These are phyloP conservation scores for Hipposideros armiger DNA, from an alignment of 2,113 vertebrate genomes.

Conservation along the genomic window DNA sequence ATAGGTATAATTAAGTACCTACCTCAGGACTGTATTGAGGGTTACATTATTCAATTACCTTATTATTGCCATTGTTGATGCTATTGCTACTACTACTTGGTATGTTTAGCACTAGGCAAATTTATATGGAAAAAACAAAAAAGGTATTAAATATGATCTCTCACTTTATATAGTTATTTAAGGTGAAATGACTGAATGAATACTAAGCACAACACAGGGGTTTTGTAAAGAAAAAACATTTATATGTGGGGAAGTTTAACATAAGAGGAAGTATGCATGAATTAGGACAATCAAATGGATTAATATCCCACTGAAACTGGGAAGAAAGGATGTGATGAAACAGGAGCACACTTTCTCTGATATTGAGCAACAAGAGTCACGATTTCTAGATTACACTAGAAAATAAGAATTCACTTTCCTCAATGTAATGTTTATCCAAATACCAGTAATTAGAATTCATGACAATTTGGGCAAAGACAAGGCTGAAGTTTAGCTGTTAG, in stretches of 20 bases:
- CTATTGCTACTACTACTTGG: background rate
- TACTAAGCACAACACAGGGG: background rate
- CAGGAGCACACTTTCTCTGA: background rate
- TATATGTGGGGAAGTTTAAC: background rate
- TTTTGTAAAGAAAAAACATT: slow-evolving; percentile 50
- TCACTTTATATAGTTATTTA: background rate
- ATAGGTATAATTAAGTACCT: slow-evolving; percentile 14
- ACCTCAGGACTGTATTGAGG: background rate
- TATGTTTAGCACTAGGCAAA: background rate
- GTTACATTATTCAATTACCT: background rate
- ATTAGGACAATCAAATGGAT: background rate
- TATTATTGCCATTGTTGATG: background rate
- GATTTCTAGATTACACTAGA: slow-evolving; percentile 8
- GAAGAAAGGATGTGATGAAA: slow-evolving; percentile 10
- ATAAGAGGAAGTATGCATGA: background rate
- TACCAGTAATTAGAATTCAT: slow-evolving; percentile 39
- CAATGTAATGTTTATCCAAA: slow-evolving; percentile 32
- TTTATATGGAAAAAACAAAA: background rate
- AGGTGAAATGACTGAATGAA: slow-evolving; percentile 35
- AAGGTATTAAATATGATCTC: slow-evolving; percentile 3
- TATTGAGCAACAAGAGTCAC: background rate
- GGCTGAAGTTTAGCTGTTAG: slow-evolving; percentile 17
- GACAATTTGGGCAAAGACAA: slow-evolving; percentile 20
- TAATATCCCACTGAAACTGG: slow-evolving; percentile 24
- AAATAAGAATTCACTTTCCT: slow-evolving; percentile 51